Conservation (phyloP, 2,888 invertebrate genomes). For the Lithophane semibrunnea region DNA sequence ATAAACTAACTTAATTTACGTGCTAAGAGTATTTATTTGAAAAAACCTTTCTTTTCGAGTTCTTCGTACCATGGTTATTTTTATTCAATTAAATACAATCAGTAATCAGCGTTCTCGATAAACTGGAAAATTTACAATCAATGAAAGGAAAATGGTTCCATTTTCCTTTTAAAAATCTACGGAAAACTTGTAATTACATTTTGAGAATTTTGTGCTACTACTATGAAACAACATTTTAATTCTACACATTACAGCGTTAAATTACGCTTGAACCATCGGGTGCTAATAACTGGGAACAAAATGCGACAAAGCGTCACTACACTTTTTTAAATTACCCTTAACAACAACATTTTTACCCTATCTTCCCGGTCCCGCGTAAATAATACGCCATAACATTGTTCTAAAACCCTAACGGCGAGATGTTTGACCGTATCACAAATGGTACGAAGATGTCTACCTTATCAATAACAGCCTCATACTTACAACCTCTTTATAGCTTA, state of each 20-base stretch:
- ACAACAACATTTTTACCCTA: constrained; percentile 27
- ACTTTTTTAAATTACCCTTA: constrained; percentile 15
- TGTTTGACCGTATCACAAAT: constrained; percentile 48
- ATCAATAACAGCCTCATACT: constrained; percentile 82
- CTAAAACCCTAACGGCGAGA: constrained; percentile 15
- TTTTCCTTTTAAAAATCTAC: background rate
- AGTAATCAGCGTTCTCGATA: background rate
- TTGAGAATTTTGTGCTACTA: constrained; percentile 41
- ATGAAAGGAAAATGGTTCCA: background rate
- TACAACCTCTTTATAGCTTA: constrained; percentile 81
- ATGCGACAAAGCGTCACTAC: constrained; percentile 12
- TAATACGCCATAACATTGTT: constrained; percentile 41
- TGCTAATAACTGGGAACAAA: constrained; percentile 30
- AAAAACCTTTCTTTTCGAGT: constrained; percentile 57
- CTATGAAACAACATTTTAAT: background rate
- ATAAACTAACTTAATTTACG: constrained; percentile 62
- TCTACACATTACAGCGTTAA: background rate
- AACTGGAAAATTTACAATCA: background rate
- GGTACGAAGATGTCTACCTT: constrained; percentile 73
- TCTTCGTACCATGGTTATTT: constrained; percentile 63
- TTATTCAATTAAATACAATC: background rate
- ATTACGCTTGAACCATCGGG: constrained; percentile 12
- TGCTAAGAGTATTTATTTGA: constrained; percentile 76
- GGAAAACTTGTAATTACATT: constrained; percentile 1
- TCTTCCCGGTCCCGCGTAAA: constrained; percentile 26